Percentiles rank a stretch among this genome's conserved stretches.
Conservation (phyloP, 2,113 vertebrate species). For the Chloropsis cyanopogon region DNA sequence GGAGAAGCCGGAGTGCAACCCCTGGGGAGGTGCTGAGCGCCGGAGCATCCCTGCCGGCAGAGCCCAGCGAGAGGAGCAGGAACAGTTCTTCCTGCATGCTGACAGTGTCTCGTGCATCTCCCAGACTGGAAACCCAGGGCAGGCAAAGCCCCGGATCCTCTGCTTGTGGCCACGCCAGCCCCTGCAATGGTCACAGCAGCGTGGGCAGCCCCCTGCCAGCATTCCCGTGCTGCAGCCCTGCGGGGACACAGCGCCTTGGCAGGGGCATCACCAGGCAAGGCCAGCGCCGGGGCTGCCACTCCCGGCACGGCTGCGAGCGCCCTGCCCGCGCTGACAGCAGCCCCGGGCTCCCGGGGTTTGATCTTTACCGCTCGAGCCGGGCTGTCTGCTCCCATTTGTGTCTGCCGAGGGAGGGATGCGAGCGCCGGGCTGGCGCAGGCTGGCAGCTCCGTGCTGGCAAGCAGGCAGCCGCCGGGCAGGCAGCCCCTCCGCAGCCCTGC, state of each 20-base stretch:
- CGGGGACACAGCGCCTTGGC: background rate
- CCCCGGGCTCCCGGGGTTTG: background rate
- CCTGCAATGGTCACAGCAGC: accelerated
- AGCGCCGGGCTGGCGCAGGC: background rate
- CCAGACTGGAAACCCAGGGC: background rate
- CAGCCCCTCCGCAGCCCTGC: background rate
- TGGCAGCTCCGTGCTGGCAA: background rate
- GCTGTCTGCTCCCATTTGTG: conserved; percentile 49
- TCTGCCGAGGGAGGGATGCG: background rate
- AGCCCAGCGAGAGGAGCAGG: accelerated
- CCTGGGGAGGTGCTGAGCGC: background rate
- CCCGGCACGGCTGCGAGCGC: background rate
- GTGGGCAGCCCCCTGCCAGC: background rate
- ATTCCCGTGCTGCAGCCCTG: accelerated
- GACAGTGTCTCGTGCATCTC: background rate
- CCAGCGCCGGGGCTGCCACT: background rate
- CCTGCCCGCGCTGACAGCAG: background rate
- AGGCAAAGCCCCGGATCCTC: background rate
- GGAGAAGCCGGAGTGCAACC: accelerated
- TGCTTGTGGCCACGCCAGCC: background rate
- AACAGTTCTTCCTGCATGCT: background rate
- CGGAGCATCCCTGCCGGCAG: background rate
- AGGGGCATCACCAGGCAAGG: background rate
- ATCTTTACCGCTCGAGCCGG: background rate
- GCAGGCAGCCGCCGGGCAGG: background rate